A percentile compares a stretch with the other conserved stretches of the same genome.
Evolutionary conservation across 2,113 vertebrate species (phyloP).

Genomic region (Gallinago media): DNA sequence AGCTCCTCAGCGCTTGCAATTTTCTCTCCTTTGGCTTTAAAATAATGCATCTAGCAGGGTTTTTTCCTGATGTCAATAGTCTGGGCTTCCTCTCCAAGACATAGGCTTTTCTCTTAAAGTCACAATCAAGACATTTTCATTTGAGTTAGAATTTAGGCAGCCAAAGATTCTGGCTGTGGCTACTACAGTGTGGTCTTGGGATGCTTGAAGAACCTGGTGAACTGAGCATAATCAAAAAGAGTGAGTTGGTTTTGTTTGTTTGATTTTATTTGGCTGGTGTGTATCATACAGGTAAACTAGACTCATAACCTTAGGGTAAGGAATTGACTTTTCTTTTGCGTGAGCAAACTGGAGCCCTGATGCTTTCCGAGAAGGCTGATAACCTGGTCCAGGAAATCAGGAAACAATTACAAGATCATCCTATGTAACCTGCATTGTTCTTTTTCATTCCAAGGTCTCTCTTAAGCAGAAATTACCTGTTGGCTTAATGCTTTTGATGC

Average conservation of each 20-base stretch:
- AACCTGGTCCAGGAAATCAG: neutral
- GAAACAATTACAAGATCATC: neutral
- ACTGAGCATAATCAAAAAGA: neutral
- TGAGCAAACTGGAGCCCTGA: neutral
- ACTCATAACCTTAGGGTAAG: neutral
- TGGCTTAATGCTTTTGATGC: neutral
- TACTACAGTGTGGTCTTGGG: neutral
- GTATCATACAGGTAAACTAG: neutral
- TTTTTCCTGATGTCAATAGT: neutral
- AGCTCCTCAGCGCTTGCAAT: neutral
- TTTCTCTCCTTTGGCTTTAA: neutral
- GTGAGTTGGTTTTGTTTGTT: neutral
- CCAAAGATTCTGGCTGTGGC: neutral
- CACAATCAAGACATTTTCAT: neutral
- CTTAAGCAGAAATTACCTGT: neutral
- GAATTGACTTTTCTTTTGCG: neutral
- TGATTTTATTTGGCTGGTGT: neutral
- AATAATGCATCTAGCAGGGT: neutral
- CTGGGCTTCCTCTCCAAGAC: neutral
- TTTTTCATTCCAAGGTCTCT: neutral
- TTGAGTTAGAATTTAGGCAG: neutral
- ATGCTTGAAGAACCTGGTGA: neutral
- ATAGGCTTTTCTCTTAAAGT: neutral
- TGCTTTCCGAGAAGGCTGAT: neutral
- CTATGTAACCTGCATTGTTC: neutral